Base-by-base conservation (phyloP, 92 coral and sea anemone species). In the Meandrina meandrites region DNA sequence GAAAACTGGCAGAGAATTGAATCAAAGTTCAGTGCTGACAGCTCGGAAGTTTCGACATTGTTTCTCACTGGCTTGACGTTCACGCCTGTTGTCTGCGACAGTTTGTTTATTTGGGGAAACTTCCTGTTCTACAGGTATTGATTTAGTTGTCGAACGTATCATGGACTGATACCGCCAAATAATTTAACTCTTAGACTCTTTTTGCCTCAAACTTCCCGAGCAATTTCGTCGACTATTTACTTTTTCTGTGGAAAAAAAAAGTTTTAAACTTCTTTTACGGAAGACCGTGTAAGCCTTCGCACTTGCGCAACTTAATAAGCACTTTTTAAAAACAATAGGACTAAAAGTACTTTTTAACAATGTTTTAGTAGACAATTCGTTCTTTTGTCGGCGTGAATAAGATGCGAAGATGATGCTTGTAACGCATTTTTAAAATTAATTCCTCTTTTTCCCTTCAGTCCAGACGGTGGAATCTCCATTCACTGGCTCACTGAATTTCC, bases 21-120 rank as follows among this genome's bases (percentile, higher is more conserved):
- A 8, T 77, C 88, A 0, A 24, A 28, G 47, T 48, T 75, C 32
- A 85, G 76, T 42, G 48, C 32, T 40, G 60, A 60, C 47, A 72
- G 16, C 28, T 57, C 86, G 2, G 34, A 74, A 71, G 48, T 78
- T 57, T 45, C 81, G 34, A 48, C 54, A 45, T 76, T 92, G 50
- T 34, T 35, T 22, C 77, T 96, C 76, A 67, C 62, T 70, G 98
- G 93, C 32, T 70, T 95, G 50, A 86, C 98, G 0, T 92, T 92
- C 76, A 90, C 92, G 37, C 83, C 95, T 7, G 66, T 83, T 51
- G 92, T 91, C 76, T 82, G 93, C 62, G 82, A 83, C 62, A 83
- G 90, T 73, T 70, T 96, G 30, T 96, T 93, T 83, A 71, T 92
- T 22, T 94, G 98, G 98, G 99, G 91, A 76, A 88, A 84, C 42